phyloP scores from a whole-genome alignment of 37 sponge, comb jelly and placozoan genomes.

The Axinella damicornis region DNA sequence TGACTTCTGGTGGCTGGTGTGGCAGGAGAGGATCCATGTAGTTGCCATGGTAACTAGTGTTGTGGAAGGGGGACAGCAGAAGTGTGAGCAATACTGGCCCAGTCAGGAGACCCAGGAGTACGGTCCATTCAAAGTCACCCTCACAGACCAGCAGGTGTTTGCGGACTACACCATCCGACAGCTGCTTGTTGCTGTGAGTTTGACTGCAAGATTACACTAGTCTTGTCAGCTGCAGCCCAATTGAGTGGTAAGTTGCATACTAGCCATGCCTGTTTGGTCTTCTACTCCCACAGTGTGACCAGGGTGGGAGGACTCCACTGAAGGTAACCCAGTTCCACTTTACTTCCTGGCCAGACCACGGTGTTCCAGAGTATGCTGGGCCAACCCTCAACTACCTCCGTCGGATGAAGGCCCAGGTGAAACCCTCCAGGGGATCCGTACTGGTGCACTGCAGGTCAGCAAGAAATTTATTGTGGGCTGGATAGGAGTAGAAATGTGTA shows the following conservation, averaged over 20 bases:
- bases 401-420: slow-evolving; percentile 38
- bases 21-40: slow-evolving; percentile 19
- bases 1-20: slow-evolving; percentile 35
- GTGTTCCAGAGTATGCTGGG: slow-evolving; percentile 68
- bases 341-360: slow-evolving; percentile 83
- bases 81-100: slow-evolving; percentile 55
- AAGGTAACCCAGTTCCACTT: slow-evolving; percentile 73
- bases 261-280: too few species aligned
- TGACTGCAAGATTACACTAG: too few species aligned
- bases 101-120: background rate
- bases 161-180: slow-evolving; percentile 29
- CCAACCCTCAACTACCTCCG: slow-evolving; percentile 52
- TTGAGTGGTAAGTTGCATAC: too few species aligned
- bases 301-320: too few species aligned
- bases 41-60: slow-evolving; percentile 43
- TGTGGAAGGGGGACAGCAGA: slow-evolving; percentile 11
- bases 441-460: slow-evolving; percentile 75
- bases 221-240: too few species aligned
- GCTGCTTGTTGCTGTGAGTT: background rate
- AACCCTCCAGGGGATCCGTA: slow-evolving; percentile 6
- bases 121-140: slow-evolving; percentile 26
- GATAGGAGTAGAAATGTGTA: too few species aligned
- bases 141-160: slow-evolving; percentile 11
- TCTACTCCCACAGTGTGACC: too few species aligned
- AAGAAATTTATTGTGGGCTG: too few species aligned